Conservation (phyloP, 2,797 vertebrate genomes). For the Poeciliopsis turneri region DNA sequence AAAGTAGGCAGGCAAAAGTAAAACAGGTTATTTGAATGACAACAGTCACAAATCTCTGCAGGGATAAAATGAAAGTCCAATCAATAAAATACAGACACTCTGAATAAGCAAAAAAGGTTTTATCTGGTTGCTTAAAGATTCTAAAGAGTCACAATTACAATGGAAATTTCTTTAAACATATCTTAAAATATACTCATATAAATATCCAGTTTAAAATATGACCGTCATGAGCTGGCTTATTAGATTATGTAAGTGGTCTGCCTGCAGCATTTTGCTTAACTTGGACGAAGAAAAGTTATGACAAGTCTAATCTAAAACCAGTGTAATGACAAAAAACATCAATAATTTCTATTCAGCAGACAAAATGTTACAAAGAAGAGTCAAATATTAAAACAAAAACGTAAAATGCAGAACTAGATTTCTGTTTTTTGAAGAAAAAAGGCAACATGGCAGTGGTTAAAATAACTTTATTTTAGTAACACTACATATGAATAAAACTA, state of each 20-base stretch:
- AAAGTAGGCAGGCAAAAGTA: not conserved
- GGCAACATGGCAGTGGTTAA: not conserved
- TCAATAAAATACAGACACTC: not conserved
- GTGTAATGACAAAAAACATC: not conserved
- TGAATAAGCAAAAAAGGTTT: not conserved
- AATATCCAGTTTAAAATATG: not conserved
- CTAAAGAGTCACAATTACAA: not conserved
- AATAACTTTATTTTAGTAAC: not conserved
- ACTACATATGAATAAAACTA: not conserved
- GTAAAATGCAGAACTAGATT: not conserved
- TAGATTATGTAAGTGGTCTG: not conserved
- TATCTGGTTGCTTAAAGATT: not conserved
- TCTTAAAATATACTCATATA: not conserved
- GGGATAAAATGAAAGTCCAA: not conserved
- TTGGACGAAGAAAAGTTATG: not conserved
- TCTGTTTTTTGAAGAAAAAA: not conserved
- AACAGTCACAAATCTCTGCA: not conserved
- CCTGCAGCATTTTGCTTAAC: not conserved
- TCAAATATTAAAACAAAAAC: not conserved
- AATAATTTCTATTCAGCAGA: not conserved
- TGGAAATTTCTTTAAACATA: not conserved
- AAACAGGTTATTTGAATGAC: not conserved
- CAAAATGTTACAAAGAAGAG: not conserved
- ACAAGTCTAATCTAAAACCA: too few species aligned
- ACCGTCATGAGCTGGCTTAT: not conserved